Evolutionary conservation across 1,140 invertebrate species (phyloP), one percentile per base, ranked within the genome.

Genomic region (Idris sp.): DNA sequence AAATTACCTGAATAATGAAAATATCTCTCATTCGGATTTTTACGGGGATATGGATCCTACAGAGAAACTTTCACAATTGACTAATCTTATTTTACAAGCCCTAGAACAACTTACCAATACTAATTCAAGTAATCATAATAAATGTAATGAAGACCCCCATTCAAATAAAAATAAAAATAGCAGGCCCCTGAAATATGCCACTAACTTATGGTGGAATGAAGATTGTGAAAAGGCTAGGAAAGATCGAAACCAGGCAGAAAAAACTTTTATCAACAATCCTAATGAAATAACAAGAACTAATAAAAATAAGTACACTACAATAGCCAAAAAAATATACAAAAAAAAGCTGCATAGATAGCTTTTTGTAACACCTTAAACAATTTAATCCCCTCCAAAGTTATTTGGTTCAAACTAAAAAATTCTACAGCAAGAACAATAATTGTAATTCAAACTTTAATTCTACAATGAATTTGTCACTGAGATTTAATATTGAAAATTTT

Each of bases 401-500:
- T 65, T 1, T 65, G 48, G 61, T 13, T 11, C 1, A 53, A 25
- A 31, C 2, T 65, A 65, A 65, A 41, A 48, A 49, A 49, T 65
- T 53, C n/a, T 30, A 51, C n/a, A 53, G 46, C 8, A 65, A 44
- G 46, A 44, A 53, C 15, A 6, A 9, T 1, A n/a, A 51, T 0
- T 2, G 4, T n/a, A 10, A 19, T 10, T 49, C 28, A 13, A 9
- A 31, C 4, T 48, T 46, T 14, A 65, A 65, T 10, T 44, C 61
- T 2, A 53, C 31, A 0, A 36, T 49, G 58, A 62, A 49, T 15
- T 6, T n/a, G n/a, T n/a, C 19, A 22, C 19, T 22, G 19, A 2
- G 19, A 22, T 22, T 22, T 22, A 4, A 22, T 4, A 22, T 6
- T 4, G 19, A 6, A 22, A 22, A 22, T 22, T 2, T 2, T 6